A percentile compares a stretch with the other conserved stretches of the same genome.
phyloP scores from a whole-genome alignment of 2,797 vertebrate genomes.

The Scomberomorus guttatus region DNA sequence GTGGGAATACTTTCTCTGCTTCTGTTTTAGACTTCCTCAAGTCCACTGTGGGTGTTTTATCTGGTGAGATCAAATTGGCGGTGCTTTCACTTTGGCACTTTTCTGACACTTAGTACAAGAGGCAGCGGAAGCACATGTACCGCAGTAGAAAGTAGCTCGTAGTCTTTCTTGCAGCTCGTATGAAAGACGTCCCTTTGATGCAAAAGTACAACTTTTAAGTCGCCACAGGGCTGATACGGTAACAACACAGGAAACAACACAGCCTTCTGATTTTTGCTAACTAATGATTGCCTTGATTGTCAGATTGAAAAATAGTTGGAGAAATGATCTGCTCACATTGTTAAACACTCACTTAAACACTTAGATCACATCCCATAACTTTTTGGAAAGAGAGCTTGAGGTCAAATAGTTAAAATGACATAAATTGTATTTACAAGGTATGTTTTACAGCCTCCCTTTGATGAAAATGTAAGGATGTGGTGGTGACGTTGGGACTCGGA shows the following conservation, averaged over 20 bases:
- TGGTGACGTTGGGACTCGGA: slow-evolving; percentile 14
- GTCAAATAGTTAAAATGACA: slow-evolving; percentile 26
- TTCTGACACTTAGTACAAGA: slow-evolving; percentile 17
- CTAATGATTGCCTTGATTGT: background rate
- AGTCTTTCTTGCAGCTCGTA: background rate
- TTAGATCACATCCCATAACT: slow-evolving; percentile 33
- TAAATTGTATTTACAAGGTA: slow-evolving; percentile 35
- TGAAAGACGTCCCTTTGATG: slow-evolving; percentile 20
- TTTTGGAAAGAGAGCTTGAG: slow-evolving; percentile 21
- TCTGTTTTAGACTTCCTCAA: slow-evolving; percentile 61
- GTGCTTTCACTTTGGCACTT: slow-evolving; percentile 11
- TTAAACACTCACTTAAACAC: slow-evolving; percentile 4
- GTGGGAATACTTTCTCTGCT: slow-evolving; percentile 55
- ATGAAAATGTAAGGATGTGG: slow-evolving; percentile 48
- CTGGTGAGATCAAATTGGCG: slow-evolving; percentile 18
- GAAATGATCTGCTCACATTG: background rate
- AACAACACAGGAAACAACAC: background rate
- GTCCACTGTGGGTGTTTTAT: slow-evolving; percentile 21
- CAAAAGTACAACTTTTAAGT: background rate
- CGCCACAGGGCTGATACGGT: background rate
- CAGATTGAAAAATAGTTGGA: background rate
- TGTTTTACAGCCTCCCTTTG: slow-evolving; percentile 34
- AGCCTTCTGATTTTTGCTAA: background rate
- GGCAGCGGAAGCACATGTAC: slow-evolving; percentile 4
- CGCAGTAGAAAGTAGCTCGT: slow-evolving; percentile 6